Base-by-base conservation (phyloP, 2,888 invertebrate species). In the Limenitis camilla region DNA sequence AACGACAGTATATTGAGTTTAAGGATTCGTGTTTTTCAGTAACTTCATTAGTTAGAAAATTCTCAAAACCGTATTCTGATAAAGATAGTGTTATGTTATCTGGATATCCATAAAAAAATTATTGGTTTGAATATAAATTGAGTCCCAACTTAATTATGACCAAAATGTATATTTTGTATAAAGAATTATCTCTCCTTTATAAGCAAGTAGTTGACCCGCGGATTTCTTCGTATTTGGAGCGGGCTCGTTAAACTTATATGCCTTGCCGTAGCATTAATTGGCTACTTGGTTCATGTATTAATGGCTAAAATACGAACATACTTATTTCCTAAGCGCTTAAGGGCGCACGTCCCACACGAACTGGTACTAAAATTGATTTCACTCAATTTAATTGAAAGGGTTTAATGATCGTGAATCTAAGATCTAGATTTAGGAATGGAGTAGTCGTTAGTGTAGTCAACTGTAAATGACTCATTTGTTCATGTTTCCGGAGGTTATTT, bases 321-420 rank as follows among this genome's bases (percentile, higher is more conserved):
- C 43, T 28, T 43, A 57, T 45, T 49, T 35, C 46, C 46, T 42
- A 31, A 52, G 42, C 49, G 52, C 43, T 49, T 43, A 40, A 46
- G 43, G 52, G 53, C 54, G 53, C 56, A 56, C 51, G 54, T 50
- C 35, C 42, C 32, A 54, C 57, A 49, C 49, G 52, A 49, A 32
- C n/a, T 36, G 5, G 46, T 36, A 47, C 35, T 52, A 47, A 53
- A 56, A 56, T 56, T 40, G 46, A 49, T 55, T 55, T 52, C 35
- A 49, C 41, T 52, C 46, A 31, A 43, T 49, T 57, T 55, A 57
- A 55, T 49, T 55, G 47, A 55, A 40, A 43, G 19, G 43, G 45
- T 27, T 41, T 35, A 36, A 45, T 39, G 40, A 47, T 54, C 51
- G 48, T 46, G 32, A 52, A 33, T 33, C 32, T 49, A 32, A 35